Evolutionary conservation across 2,888 invertebrate genomes (phyloP), one percentile per base, ranked within the genome.

Genomic region (Aporophyla nigra): DNA sequence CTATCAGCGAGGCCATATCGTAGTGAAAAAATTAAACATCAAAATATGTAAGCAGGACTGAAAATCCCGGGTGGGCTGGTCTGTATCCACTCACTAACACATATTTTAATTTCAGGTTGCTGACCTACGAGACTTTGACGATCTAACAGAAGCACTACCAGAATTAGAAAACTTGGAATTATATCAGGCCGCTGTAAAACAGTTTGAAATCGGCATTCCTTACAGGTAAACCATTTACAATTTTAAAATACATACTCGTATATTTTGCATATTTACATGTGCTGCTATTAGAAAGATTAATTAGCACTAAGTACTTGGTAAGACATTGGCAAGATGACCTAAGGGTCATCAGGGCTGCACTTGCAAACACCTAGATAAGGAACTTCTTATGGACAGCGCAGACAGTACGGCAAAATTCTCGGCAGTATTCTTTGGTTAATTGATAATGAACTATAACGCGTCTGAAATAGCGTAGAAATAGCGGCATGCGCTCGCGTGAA

Each of bases 111-210:
- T 92, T 58, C 93, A 98, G 98, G 98, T 99, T 14, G 99, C 99
- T 12, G 98, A 99, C 96, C 95, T 99, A 72, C 97, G 98, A 51
- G 99, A 99, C 92, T 98, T 99, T 90, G 99, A 99, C 91, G 99
- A 99, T 89, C 98, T 98, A 90, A 97, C 98, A 9, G 98, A 98
- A 90, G 95, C 97, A 46, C 97, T 98, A 86, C 98, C 98, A 27
- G 98, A 98, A 92, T 96, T 98, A 86, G 98, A 99, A 90, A 97
- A 98, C 84, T 97, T 99, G 88, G 98, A 98, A 72, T 95, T 99
- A 49, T 99, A 99, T 94, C 98, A 99, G 93, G 97, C 97, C 67
- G 99, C 99, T 1, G 95, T 99, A 49, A 98, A 98, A 90, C 98
- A 98, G 86, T 97, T 99, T 83, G 98, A 99, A 93, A 97, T 97